Percentiles rank a stretch among this genome's conserved stretches.
Evolutionary conservation across 2,888 invertebrate genomes (phyloP).

Genomic region (Pachydiplax longipennis): DNA sequence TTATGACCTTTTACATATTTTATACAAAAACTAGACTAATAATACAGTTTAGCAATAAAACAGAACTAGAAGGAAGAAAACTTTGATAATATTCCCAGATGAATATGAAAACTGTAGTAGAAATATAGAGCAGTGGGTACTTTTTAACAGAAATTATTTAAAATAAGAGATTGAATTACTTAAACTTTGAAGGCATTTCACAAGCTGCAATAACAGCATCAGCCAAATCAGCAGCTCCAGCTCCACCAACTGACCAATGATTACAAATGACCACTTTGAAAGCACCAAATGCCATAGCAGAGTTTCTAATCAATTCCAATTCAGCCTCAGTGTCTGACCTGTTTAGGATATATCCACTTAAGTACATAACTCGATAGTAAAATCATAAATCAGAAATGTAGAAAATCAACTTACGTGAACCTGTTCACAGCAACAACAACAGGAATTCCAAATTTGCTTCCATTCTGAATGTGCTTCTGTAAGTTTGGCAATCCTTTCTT

Average conservation of each 20-base stretch:
- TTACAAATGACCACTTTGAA: slow-evolving; percentile 84
- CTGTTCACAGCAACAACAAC: slow-evolving; percentile 93
- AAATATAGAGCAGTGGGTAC: no score
- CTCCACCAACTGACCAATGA: slow-evolving; percentile 91
- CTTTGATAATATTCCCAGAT: no score
- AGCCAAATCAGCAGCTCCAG: slow-evolving; percentile 85
- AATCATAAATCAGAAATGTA: not conserved
- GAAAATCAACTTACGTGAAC: slow-evolving; percentile 70
- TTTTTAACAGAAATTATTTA: no score
- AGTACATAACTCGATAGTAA: not conserved
- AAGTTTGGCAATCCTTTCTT: slow-evolving; percentile 89
- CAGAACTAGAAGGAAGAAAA: no score
- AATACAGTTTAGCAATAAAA: no score
- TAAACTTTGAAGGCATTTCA: slow-evolving; percentile 65
- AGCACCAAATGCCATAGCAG: slow-evolving; percentile 81
- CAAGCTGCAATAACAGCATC: slow-evolving; percentile 86
- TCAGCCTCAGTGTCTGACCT: slow-evolving; percentile 89
- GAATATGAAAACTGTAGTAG: no score
- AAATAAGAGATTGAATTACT: slow-evolving; percentile 54
- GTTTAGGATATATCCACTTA: slow-evolving; percentile 50
- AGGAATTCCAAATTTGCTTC: slow-evolving; percentile 85
- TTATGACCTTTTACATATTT: no score
- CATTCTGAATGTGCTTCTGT: slow-evolving; percentile 93
- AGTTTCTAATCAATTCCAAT: slow-evolving; percentile 76
- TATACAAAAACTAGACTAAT: no score